A percentile compares a stretch with the other conserved stretches of the same genome.
phyloP scores from a whole-genome alignment of 1,140 invertebrate genomes.

The Teleogryllus occipitalis region DNA sequence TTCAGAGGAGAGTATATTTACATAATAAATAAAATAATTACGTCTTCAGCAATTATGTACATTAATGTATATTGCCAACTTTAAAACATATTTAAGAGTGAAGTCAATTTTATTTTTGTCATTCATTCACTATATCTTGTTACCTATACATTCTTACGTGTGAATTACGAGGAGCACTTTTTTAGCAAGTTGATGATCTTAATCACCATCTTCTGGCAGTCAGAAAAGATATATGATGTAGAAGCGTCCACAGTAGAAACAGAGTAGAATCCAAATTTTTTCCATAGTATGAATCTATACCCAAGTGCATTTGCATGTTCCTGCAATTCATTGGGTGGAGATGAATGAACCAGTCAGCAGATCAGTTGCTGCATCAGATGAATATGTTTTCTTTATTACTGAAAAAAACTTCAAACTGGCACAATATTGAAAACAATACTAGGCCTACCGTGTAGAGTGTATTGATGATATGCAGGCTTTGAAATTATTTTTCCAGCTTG shows the following conservation, averaged over 20 bases:
- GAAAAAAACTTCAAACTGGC: neutral
- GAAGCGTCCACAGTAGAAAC: neutral
- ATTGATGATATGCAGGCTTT: constrained; percentile 15
- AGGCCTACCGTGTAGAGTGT: constrained; percentile 9
- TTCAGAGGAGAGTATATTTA: constrained; percentile 14
- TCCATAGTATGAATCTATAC: constrained; percentile 1
- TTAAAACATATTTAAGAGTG: constrained; percentile 12
- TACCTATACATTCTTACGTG: neutral
- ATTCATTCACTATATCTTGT: constrained; percentile 15
- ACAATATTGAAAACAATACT: constrained; percentile 3
- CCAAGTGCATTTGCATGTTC: neutral
- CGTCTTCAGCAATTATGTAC: constrained; percentile 15
- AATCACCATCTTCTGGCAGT: constrained; percentile 3
- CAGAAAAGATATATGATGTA: neutral
- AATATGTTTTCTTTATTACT: neutral
- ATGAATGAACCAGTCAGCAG: neutral
- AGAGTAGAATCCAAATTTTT: constrained; percentile 5
- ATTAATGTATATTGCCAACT: constrained; percentile 17
- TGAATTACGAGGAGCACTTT: constrained; percentile 1
- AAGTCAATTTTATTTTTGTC: constrained; percentile 10
- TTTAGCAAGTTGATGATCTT: constrained; percentile 5
- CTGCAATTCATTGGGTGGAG: neutral
- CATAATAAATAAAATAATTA: constrained; percentile 14
- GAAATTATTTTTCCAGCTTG: constrained; percentile 19
- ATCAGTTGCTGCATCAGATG: neutral